phyloP scores from a whole-genome alignment of 2,113 vertebrate species.

The Carassius carassius region DNA sequence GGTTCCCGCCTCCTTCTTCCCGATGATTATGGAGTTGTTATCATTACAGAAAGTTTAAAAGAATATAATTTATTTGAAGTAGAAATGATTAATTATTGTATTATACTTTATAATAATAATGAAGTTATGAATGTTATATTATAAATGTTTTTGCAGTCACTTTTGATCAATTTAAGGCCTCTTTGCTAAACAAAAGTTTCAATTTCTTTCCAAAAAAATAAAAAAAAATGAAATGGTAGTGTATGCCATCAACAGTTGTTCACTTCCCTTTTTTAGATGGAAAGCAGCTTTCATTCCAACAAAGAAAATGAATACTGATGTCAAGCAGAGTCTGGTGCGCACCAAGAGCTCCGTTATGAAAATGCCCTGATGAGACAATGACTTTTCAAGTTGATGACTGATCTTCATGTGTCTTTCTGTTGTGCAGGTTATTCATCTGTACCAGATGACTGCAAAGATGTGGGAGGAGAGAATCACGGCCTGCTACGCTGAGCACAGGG shows the following conservation, averaged over 20 bases:
- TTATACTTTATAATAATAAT: no score
- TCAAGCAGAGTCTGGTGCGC: not conserved
- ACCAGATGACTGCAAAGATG: constrained; percentile 98
- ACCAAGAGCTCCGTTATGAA: constrained; percentile 3
- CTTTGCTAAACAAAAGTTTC: not conserved
- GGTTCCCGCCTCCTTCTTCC: no score
- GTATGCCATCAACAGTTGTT: not conserved
- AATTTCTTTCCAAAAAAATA: not conserved
- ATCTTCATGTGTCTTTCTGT: not conserved
- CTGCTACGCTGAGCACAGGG: constrained; percentile 93
- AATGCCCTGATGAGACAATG: not conserved
- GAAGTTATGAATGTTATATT: no score
- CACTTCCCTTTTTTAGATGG: not conserved
- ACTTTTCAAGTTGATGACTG: not conserved
- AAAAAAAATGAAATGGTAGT: not conserved
- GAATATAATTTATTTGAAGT: no score
- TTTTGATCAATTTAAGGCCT: not conserved
- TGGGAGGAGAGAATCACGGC: constrained; percentile 98
- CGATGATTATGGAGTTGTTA: no score
- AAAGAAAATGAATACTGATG: constrained; percentile 5
- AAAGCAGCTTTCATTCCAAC: not conserved
- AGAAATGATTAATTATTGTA: no score
- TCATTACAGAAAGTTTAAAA: no score
- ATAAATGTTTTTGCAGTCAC: no score
- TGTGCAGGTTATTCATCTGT: constrained; percentile 91